Base-by-base conservation (phyloP, 2,797 vertebrate genomes). In the Leptodactylus fallax region DNA sequence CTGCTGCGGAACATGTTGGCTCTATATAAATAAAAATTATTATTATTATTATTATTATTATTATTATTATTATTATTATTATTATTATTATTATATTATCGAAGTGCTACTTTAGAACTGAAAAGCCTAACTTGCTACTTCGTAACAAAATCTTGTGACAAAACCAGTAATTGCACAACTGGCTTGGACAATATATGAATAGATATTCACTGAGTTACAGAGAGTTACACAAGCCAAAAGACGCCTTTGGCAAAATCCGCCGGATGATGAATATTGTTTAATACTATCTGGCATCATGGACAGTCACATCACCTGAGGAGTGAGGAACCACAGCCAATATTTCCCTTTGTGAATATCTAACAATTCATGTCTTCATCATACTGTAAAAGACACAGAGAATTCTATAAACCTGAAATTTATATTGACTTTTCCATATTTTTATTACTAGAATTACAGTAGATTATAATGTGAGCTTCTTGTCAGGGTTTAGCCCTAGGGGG, bases 241-340 rank as follows among this genome's bases (percentile, higher is more conserved):
- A 10, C 14, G 56, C 78, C 78, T 80, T 61, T 60, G 78, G 78
- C 55, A 60, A 79, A 80, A 13, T 36, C 25, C 19, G 12, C 55
- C 60, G 25, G 25, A 80, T 36, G 25, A 80, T 80, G 78, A 45
- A 80, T 80, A 36, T 80, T 61, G 56, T 45, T 45, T 60, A 80
- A 60, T 80, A 36, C 21, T 21, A 17, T 16, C 27, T 80, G 55
- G 51, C 78, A 58, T 25, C 10, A n/a, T 45, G 56, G 21, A n/a
- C 36, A 45, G 58, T 60, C 36, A 61, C 16, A 13, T 58, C 56
- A 12, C 36, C 78, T 45, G 23, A 80, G 17, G 27, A 21, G 25
- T 25, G 45, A n/a, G 27, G 21, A 80, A 80, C 14, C 3, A 12
- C 16, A 10, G 47, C 47, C 69, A 72, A 47, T 72, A 72, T 72